Conservation (phyloP, 2,888 invertebrate genomes). For the Lamellibrachia columna region DNA sequence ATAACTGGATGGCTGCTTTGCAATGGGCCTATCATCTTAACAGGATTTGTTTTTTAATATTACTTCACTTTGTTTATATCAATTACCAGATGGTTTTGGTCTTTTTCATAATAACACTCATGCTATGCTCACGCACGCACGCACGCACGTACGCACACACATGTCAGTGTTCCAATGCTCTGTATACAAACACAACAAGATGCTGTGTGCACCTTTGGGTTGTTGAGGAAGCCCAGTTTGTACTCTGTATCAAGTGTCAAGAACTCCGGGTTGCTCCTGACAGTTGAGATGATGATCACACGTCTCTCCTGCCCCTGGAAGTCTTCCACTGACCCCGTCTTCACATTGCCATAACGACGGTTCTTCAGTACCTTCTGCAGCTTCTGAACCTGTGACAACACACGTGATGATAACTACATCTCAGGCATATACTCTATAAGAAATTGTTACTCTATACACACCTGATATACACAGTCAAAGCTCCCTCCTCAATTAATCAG, state of each 20-base stretch:
- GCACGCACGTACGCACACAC: no score
- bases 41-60: no score
- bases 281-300: constrained; percentile 60
- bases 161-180: no score
- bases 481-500: no score
- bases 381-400: constrained; percentile 51
- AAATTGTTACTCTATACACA: no score
- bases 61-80: no score
- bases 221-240: constrained; percentile 57
- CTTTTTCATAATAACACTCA: no score
- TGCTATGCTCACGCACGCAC: no score
- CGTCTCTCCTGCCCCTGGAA: constrained; percentile 61
- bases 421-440: neutral
- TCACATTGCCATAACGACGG: constrained; percentile 45
- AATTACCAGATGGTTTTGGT: no score
- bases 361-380: constrained; percentile 42
- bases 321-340: constrained; percentile 59
- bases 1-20: no score
- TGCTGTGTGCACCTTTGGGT: constrained; percentile 51
- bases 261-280: constrained; percentile 53
- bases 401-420: neutral
- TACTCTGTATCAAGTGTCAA: constrained; percentile 50
- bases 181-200: neutral
- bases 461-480: neutral
- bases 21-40: no score